phyloP scores from a whole-genome alignment of 2,888 invertebrate species.

The Drosophila tripunctata region DNA sequence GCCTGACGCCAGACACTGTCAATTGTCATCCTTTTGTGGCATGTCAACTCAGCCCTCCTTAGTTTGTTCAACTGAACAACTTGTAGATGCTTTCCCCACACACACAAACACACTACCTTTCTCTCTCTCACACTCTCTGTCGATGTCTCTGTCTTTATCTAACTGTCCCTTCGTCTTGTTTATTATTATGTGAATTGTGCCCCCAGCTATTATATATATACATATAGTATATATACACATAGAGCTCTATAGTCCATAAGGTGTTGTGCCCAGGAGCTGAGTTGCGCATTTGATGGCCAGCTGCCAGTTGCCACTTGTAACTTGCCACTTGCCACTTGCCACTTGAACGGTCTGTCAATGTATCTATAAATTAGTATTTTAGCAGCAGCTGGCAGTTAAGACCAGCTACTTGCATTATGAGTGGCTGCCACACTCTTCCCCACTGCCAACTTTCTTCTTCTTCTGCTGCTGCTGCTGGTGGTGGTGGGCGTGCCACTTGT shows the following conservation, averaged over 20 bases:
- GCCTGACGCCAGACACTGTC: constrained; percentile 69
- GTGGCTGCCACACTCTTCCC: constrained; percentile 34
- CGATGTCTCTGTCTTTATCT: not conserved
- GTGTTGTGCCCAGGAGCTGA: constrained; percentile 72
- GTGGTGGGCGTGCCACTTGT: constrained; percentile 24
- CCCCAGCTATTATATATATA: constrained; percentile 33
- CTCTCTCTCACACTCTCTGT: not conserved
- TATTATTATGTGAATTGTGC: constrained; percentile 72
- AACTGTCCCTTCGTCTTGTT: constrained; percentile 53
- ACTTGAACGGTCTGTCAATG: constrained; percentile 70
- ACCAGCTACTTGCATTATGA: constrained; percentile 61
- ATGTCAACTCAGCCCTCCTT: constrained; percentile 59
- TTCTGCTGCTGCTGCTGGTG: constrained; percentile 1
- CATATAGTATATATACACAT: too few species aligned
- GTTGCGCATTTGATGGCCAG: constrained; percentile 72
- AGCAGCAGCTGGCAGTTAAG: constrained; percentile 55
- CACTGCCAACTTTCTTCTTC: constrained; percentile 7
- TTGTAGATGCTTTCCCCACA: constrained; percentile 54
- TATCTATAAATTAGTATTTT: constrained; percentile 81
- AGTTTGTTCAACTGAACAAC: constrained; percentile 77
- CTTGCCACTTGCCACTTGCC: constrained; percentile 26
- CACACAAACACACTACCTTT: not conserved
- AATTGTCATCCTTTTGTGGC: constrained; percentile 76
- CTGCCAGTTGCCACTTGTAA: constrained; percentile 45
- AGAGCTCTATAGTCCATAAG: constrained; percentile 41